A percentile compares a stretch with the other conserved stretches of the same genome.
These are phyloP conservation scores for Nothocercus julius DNA, from an alignment of 2,113 vertebrate species.

Conservation along the genomic window DNA sequence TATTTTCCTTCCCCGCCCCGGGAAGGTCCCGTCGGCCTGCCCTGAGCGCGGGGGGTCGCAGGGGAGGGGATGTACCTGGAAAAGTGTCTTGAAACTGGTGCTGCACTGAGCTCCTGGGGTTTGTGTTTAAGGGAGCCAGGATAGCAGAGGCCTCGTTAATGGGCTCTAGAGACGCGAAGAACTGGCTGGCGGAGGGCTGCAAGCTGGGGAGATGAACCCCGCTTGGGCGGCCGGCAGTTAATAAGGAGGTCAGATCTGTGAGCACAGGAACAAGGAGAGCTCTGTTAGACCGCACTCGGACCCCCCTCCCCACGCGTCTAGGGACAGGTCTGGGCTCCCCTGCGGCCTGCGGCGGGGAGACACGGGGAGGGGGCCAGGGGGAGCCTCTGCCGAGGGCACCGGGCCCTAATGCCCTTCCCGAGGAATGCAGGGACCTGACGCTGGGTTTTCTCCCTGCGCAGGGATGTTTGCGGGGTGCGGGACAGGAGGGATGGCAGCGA, in stretches of 20 bases:
- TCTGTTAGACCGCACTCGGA: conserved; percentile 57
- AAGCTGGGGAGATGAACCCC: conserved; percentile 88
- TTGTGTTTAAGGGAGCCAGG: conserved; percentile 91
- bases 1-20: background rate
- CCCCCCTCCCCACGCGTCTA: background rate
- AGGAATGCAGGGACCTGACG: background rate
- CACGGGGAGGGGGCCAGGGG: background rate
- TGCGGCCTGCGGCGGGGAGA: background rate
- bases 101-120: conserved; percentile 92
- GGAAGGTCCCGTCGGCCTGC: background rate
- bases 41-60: background rate
- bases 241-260: conserved; percentile 96
- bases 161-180: conserved; percentile 95
- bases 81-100: conserved; percentile 99
- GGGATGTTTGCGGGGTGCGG: background rate
- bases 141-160: conserved; percentile 92
- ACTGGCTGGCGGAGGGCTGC: conserved; percentile 89
- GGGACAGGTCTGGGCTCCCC: background rate
- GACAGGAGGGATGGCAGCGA: background rate
- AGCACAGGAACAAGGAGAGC: conserved; percentile 70
- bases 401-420: background rate
- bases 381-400: background rate
- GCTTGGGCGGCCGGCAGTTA: conserved; percentile 89
- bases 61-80: conserved; percentile 86
- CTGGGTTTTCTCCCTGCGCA: background rate